These are phyloP conservation scores for Eupithecia vulgata DNA, from an alignment of 2,888 invertebrate species.

Conservation along the genomic window DNA sequence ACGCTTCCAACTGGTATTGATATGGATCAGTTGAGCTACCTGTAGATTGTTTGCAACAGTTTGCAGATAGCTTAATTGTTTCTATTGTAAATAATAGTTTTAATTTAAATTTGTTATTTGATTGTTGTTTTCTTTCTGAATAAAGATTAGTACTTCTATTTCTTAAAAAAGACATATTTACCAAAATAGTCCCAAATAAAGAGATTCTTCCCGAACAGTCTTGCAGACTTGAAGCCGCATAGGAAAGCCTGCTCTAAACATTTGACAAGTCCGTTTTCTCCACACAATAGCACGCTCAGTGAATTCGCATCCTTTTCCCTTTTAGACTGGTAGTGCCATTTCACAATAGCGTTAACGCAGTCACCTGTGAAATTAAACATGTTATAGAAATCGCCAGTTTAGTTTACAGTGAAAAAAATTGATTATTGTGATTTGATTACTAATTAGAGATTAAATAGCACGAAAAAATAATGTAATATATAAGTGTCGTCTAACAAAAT, in stretches of 20 bases:
- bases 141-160: no score
- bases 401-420: neutral
- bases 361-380: conserved; percentile 85
- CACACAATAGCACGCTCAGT: conserved; percentile 96
- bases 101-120: no score
- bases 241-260: conserved; percentile 97
- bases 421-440: neutral
- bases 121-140: no score
- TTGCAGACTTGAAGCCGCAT: conserved; percentile 96
- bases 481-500: neutral
- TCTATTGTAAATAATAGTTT: no score
- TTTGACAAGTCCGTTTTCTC: conserved; percentile 96
- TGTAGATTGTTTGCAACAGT: no score
- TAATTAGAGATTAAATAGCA: neutral
- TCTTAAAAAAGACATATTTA: conserved; percentile 70
- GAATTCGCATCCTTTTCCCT: conserved; percentile 92
- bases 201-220: conserved; percentile 96
- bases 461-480: no score
- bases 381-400: neutral
- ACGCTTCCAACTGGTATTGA: no score
- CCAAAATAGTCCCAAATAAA: conserved; percentile 99
- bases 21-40: no score
- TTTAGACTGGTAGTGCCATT: conserved; percentile 96
- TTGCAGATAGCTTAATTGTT: no score
- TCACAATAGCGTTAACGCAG: conserved; percentile 98